Conservation (phyloP, 2,113 vertebrate species). For the Hemichromis elongatus region DNA sequence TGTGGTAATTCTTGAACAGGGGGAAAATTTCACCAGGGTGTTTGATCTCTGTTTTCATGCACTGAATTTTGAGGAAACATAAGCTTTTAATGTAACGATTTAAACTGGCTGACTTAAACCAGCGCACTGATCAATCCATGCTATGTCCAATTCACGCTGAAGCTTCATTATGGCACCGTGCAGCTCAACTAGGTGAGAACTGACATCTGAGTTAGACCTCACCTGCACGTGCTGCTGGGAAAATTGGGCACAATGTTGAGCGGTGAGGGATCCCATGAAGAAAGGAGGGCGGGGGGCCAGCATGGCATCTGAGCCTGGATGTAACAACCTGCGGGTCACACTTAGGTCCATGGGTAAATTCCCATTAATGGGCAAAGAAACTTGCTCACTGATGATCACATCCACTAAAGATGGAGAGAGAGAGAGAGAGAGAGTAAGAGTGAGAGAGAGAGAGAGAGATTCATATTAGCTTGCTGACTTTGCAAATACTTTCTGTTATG, state of each 20-base stretch:
- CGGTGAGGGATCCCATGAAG: conserved; percentile 64
- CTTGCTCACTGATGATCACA: conserved; percentile 23
- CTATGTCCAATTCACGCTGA: background rate
- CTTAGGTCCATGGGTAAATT: conserved; percentile 86
- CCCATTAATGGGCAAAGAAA: background rate
- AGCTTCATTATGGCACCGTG: background rate
- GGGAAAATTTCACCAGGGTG: background rate
- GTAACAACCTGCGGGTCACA: conserved; percentile 79
- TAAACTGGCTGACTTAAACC: background rate
- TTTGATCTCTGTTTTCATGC: background rate
- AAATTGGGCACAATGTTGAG: conserved; percentile 71
- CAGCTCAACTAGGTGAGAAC: background rate
- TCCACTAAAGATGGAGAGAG: conserved; percentile 36
- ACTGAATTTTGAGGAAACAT: background rate
- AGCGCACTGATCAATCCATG: background rate
- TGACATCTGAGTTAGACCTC: background rate
- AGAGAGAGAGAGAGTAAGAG: background rate
- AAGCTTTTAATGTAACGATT: background rate
- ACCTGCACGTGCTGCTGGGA: conserved; percentile 75
- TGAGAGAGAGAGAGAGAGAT: background rate
- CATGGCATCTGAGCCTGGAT: conserved; percentile 72
- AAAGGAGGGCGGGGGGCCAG: conserved; percentile 77
- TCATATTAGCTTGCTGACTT: background rate
- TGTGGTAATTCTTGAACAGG: background rate
- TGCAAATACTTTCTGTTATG: background rate